Conservation (phyloP, 2,888 invertebrate genomes). For the Leptopterna dolabrata region DNA sequence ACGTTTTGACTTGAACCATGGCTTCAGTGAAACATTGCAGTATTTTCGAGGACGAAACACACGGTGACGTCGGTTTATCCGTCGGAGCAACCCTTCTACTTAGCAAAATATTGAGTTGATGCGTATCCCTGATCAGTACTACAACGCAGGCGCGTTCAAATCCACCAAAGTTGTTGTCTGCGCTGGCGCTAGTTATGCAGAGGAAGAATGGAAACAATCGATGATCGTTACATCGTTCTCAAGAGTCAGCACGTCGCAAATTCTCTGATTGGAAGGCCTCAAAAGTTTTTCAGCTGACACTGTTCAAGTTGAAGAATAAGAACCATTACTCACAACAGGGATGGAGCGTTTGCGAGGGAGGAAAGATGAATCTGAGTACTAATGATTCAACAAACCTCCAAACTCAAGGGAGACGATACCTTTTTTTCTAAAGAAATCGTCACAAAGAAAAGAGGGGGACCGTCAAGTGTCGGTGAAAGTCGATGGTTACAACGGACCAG, state of each 20-base stretch:
- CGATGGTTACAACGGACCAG: not conserved
- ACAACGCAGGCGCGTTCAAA: no score
- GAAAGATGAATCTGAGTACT: slow-evolving; percentile 34
- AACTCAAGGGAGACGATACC: not conserved
- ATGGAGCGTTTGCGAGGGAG: not conserved
- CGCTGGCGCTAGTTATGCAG: no score
- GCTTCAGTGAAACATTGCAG: no score
- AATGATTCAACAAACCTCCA: slow-evolving; percentile 41
- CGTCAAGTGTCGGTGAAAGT: not conserved
- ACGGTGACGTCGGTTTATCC: no score
- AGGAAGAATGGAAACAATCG: not conserved
- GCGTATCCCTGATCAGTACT: no score
- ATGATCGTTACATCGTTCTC: no score
- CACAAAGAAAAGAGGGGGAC: slow-evolving; percentile 11
- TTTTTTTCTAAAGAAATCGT: not conserved
- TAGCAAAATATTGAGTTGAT: no score
- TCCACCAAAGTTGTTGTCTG: no score
- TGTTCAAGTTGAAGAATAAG: slow-evolving; percentile 13
- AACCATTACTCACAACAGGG: slow-evolving; percentile 34
- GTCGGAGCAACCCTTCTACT: no score
- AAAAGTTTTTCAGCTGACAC: not conserved
- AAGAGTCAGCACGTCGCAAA: not conserved
- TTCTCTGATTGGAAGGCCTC: not conserved
- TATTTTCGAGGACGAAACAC: no score
- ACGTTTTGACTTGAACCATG: no score